Percentiles rank a stretch among this genome's conserved stretches.
These are phyloP conservation scores for Cephus cinctus DNA, from an alignment of 1,140 invertebrate genomes.

Conservation along the genomic window DNA sequence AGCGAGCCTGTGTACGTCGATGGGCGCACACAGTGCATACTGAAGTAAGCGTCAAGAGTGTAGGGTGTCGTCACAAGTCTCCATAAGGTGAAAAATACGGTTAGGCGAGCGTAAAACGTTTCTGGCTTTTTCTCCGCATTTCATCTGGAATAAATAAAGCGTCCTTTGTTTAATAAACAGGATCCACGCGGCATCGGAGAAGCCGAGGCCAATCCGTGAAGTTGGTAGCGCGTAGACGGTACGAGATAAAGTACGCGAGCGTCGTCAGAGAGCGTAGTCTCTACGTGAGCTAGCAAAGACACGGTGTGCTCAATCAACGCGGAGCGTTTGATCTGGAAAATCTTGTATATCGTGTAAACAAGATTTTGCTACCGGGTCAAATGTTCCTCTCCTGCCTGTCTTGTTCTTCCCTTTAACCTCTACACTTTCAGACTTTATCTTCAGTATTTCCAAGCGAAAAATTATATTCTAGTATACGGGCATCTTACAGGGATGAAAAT, in stretches of 20 bases:
- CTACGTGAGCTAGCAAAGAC: slow-evolving; percentile 13
- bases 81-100: slow-evolving; percentile 8
- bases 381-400: slow-evolving; percentile 18
- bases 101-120: slow-evolving; percentile 23
- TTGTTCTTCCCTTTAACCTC: slow-evolving; percentile 13
- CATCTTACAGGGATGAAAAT: too few relatives aligned
- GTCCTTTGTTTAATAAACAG: slow-evolving; percentile 41
- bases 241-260: slow-evolving; percentile 7
- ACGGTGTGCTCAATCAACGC: slow-evolving; percentile 32
- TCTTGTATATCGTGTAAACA: slow-evolving; percentile 27
- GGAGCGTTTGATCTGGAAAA: slow-evolving; percentile 41
- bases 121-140: slow-evolving; percentile 10
- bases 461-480: too few relatives aligned
- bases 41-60: too few relatives aligned
- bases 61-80: not conserved
- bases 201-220: not conserved
- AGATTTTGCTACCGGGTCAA: slow-evolving; percentile 17
- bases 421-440: too few relatives aligned
- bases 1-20: not conserved
- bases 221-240: not conserved
- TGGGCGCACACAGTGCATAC: too few relatives aligned
- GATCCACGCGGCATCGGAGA: not conserved
- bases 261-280: slow-evolving; percentile 1
- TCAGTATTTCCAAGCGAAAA: too few relatives aligned
- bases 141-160: slow-evolving; percentile 8